Base-by-base conservation (phyloP, 2,113 vertebrate species). In the Chamaea fasciata region DNA sequence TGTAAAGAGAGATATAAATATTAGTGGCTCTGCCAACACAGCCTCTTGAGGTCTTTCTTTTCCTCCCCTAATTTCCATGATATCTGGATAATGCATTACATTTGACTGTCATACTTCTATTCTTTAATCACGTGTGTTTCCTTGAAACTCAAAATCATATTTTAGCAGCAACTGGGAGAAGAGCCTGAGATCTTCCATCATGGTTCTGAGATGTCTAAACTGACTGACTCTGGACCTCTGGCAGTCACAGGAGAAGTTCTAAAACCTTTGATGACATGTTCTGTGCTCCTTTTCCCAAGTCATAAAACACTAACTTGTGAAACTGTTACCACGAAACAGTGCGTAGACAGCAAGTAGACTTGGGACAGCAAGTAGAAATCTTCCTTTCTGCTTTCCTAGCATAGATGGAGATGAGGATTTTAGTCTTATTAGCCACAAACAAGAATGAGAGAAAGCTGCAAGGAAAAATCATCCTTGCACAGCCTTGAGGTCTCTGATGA, bases 401-500 rank as follows among this genome's bases (percentile, higher is more conserved):
- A 31, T 85, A 91, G 80, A 88, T 44, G 47, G 56, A 81, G 39
- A 74, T 81, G 30, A 88, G 31, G 15, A 46, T 83, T 96, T 90
- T 88, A 68, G 73, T 82, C 67, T 82, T 71, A 64, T 44, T 83
- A 78, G 55, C 33, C 67, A 47, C 42, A 94, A 88, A 80, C 39
- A 67, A 0, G 1, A 95, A 80, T 35, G 20, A 88, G 70, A 89
- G 42, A 68, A 76, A 26, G 18, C 74, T 94, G 57, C 69, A 65
- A 75, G 44, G 55, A 85, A 63, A n/a, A 81, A 55, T 70, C n/a
- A 57, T 50, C 13, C 49, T 90, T 77, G 63, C 31, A 52, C 47
- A 88, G 56, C 75, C 93, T 59, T 88, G 90, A 88, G 56, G 68
- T 94, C 85, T 78, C 85, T 94, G 93, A 96, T 90, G 90, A 94